Conservation (phyloP, 2,113 vertebrate genomes). For the Ancistrus triradiatus region DNA sequence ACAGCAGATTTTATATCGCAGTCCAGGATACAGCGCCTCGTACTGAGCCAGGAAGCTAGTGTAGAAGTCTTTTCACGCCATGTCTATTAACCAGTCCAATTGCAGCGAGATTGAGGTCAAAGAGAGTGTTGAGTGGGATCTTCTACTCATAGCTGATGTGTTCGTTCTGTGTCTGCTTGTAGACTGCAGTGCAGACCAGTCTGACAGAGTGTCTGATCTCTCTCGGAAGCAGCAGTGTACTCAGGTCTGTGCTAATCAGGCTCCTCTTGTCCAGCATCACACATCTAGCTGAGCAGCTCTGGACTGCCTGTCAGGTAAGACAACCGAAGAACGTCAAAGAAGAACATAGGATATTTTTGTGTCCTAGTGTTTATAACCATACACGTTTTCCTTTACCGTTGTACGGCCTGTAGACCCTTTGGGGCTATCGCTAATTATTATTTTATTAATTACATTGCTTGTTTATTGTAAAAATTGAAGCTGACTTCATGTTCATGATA, state of each 20-base stretch:
- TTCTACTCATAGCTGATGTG: neutral
- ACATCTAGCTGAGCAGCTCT: constrained; percentile 68
- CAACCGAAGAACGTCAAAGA: neutral
- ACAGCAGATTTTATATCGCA: no score
- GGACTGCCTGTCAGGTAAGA: constrained; percentile 72
- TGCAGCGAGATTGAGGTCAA: neutral
- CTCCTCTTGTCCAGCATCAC: constrained; percentile 72
- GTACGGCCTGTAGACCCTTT: no score
- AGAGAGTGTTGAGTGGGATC: neutral
- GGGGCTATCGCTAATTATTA: no score
- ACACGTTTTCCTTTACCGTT: no score
- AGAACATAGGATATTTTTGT: no score
- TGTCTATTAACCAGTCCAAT: neutral
- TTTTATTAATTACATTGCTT: no score
- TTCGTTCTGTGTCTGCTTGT: constrained; percentile 26
- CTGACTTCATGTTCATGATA: no score
- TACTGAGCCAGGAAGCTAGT: no score
- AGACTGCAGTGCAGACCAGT: constrained; percentile 70
- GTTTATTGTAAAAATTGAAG: no score
- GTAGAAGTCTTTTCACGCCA: no score
- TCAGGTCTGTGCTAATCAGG: constrained; percentile 68
- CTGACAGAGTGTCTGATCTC: constrained; percentile 65
- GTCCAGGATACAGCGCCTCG: no score
- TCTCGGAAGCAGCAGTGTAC: constrained; percentile 67
- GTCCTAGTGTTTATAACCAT: no score